Evolutionary conservation across 2,797 vertebrate genomes (phyloP), one percentile per base, ranked within the genome.

Genomic region (Catharus ustulatus): DNA sequence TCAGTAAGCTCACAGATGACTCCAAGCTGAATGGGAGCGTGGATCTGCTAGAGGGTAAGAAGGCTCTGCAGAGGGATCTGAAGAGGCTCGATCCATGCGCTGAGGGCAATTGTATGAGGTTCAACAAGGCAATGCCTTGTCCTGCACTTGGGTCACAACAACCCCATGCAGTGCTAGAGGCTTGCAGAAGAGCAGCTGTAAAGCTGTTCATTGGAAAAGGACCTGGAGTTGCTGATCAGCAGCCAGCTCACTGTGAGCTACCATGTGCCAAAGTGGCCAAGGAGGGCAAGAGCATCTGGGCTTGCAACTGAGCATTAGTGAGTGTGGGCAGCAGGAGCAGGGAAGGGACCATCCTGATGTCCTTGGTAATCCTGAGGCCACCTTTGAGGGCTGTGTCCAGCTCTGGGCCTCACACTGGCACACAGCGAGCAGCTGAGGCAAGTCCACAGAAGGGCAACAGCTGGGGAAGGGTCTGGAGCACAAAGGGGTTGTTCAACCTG

Each of bases 301-400:
- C 29, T 22, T 19, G 5, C 9, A 26, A 51, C 3, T 38, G 36
- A 63, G 21, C 30, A 51, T 11, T 0, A 21, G n/a, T 38, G 36
- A 38, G 11, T 6, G 24, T 14, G 21, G 29, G 38, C 64, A 89
- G 64, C 46, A 72, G 45, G 26, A 45, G 2, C 7, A 40, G 45
- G 30, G 73, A 51, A 52, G 30, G 13, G 30, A 59, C 27, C 30
- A 6, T 16, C 13, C 10, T 23, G 2, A 0, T 4, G 23, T 9
- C 11, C 29, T 45, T 0, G 0, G 51, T 30, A 30, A 10, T 46
- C 58, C 13, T 14, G 21, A 51, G 45, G 30, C 12, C n/a, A n/a
- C 24, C 30, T 30, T 54, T 1, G 0, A 48, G 34, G 2, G 18
- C 15, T 46, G n/a, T 16, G 24, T 2, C 18, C 64, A 40, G 24